Conservation (phyloP, 2,888 invertebrate species). For the Drosophila borealis region DNA sequence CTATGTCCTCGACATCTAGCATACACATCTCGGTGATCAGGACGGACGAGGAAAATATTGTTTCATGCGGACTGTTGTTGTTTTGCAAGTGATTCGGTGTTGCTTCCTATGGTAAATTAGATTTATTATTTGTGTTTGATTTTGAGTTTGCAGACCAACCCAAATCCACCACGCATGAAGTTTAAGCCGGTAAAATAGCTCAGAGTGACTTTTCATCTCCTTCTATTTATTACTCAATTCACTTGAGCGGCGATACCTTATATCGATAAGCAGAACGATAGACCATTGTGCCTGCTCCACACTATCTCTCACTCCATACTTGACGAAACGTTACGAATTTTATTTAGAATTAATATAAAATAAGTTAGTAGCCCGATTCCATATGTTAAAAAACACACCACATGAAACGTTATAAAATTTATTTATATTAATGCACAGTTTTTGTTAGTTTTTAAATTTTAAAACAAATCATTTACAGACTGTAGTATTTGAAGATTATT, state of each 20-base stretch:
- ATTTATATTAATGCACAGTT: background rate
- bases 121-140: too few relatives aligned
- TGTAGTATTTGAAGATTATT: background rate
- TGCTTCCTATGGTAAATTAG: too few relatives aligned
- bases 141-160: too few relatives aligned
- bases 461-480: background rate
- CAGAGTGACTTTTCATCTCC: background rate
- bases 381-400: background rate
- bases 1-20: too few relatives aligned
- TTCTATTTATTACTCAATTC: too few relatives aligned
- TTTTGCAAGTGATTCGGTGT: too few relatives aligned
- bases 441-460: background rate
- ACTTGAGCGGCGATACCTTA: too few relatives aligned
- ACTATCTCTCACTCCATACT: background rate
- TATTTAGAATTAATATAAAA: too few relatives aligned
- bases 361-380: background rate
- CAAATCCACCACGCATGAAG: too few relatives aligned
- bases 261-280: background rate
- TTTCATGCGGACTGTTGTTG: too few relatives aligned
- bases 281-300: background rate
- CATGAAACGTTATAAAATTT: constrained; percentile 12
- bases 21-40: too few relatives aligned
- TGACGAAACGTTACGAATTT: background rate
- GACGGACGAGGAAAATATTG: too few relatives aligned
- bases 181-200: background rate